Evolutionary conservation across 2,888 invertebrate species (phyloP), one percentile per base, ranked within the genome.

Genomic region (Colostygia pectinataria): DNA sequence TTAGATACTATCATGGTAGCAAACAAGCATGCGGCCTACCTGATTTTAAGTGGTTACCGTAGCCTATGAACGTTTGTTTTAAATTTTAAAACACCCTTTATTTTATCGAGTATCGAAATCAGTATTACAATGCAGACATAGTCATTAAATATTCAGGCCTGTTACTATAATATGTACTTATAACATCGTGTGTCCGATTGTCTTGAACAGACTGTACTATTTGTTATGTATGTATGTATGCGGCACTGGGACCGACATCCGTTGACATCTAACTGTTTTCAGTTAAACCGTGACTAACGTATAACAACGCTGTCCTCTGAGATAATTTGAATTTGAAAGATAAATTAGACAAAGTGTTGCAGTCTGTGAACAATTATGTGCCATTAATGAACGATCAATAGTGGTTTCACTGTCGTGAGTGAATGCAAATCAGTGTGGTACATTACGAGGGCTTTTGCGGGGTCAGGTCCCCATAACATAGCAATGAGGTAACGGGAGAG

Each of bases 401-500:
- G 34, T 34, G 27, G 57, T 43, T 56, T 52, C 49, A n/a, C 40
- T 56, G 57, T 50, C 46, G 53, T 58, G 60, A 55, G 41, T 65
- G 61, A 66, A 68, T 71, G 76, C 68, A 73, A 72, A 69, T 74
- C 71, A 66, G 63, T 63, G 67, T 69, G 63, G 65, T 59, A 54
- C 53, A 58, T 65, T 59, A 57, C 61, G 66, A 77, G 77, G 79
- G 83, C 80, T 83, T 80, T 80, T 70, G 75, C 81, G 81, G 82
- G 82, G 80, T 83, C 83, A 77, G 73, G 82, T 82, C 83, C 83
- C 84, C 82, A 74, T 85, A 80, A 80, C 83, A 81, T 83, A 70
- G 85, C 83, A 82, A 82, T 86, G 80, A 87, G 87, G 86, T 88
- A 89, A 88, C 89, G 89, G 88, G 88, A 87, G 87, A 83, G 84